Conservation (phyloP, 2,888 invertebrate genomes). For the Iphiclides podalirius region DNA sequence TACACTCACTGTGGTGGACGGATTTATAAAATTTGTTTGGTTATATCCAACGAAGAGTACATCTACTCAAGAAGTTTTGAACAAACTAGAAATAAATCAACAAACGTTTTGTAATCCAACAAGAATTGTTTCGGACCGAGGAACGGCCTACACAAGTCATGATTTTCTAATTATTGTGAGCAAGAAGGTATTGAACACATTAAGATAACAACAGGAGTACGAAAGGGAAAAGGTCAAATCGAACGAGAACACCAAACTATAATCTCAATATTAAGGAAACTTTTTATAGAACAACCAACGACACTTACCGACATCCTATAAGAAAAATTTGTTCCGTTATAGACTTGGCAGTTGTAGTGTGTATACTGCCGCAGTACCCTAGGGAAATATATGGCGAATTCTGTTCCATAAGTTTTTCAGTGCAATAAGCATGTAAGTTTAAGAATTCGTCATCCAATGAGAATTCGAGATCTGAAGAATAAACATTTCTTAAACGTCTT, state of each 20-base stretch:
- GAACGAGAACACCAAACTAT: neutral
- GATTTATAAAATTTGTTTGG: constrained; percentile 42
- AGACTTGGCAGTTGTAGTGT: too few species aligned
- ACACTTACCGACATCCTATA: too few species aligned
- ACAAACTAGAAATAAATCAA: constrained; percentile 33
- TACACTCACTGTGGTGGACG: constrained; percentile 37
- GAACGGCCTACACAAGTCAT: constrained; percentile 10
- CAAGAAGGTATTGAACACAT: constrained; percentile 7
- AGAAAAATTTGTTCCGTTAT: too few species aligned
- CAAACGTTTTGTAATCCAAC: constrained; percentile 12
- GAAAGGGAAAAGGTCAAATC: neutral
- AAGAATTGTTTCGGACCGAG: constrained; percentile 12
- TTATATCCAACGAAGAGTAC: constrained; percentile 37
- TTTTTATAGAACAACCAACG: neutral
- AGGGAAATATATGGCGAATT: too few species aligned
- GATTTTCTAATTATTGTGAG: constrained; percentile 1
- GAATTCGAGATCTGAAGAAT: too few species aligned
- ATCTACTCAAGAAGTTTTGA: constrained; percentile 30
- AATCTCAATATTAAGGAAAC: too few species aligned
- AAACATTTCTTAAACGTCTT: too few species aligned
- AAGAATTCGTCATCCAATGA: too few species aligned
- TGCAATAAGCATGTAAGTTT: too few species aligned
- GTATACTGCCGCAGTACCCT: too few species aligned
- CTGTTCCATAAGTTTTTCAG: too few species aligned
- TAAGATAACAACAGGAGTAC: constrained; percentile 7